Base-by-base conservation (phyloP, 2,797 vertebrate species). In the Semotilus atromaculatus region DNA sequence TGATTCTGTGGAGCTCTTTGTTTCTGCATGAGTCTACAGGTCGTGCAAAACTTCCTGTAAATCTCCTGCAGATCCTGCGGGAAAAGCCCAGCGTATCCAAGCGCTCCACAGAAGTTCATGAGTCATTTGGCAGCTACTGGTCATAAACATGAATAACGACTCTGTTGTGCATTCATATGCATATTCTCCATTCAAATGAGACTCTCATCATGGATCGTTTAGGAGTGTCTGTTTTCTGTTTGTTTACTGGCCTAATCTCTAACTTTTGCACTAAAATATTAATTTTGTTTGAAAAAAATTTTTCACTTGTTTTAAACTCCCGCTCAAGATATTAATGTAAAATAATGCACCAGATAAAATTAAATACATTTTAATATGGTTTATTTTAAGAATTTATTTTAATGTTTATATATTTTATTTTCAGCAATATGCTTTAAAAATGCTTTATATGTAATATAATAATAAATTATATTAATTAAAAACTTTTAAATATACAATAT, bases 141-240 rank as follows among this genome's bases (percentile, higher is more conserved):
- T 45, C 71, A 66, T 83, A 75, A 82, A 82, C 14, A 16, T 73
- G 68, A 71, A 14, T 10, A 4, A 80, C 13, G 21, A 36, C 80
- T 60, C 51, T 45, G 36, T 31, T 1, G 10, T 34, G 31, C 51
- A 60, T 72, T 71, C 80, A 60, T 23, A 34, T 72, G 68, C 36
- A 62, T 40, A 45, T 72, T 18, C 38, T 29, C 3, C 34, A 81
- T 40, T 55, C 66, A 71, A 29, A 72, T 38, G 18, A 67, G 45
- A 58, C 36, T 3, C 51, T 21, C 66, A 13, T 79, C 21, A 23
- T 4, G 3, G 0, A 0, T 60, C 2, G 74, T 9, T 55, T 5
- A 38, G 51, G 18, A 16, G 23, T 1, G 23, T 14, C 34, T 77
- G 34, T 7, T 26, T 11, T 40, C 36, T 3, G 1, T 60, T 60